A percentile compares a stretch with the other conserved stretches of the same genome.
These are phyloP conservation scores for Drosophila subobscura DNA, from an alignment of 1,140 invertebrate species.

Conservation along the genomic window DNA sequence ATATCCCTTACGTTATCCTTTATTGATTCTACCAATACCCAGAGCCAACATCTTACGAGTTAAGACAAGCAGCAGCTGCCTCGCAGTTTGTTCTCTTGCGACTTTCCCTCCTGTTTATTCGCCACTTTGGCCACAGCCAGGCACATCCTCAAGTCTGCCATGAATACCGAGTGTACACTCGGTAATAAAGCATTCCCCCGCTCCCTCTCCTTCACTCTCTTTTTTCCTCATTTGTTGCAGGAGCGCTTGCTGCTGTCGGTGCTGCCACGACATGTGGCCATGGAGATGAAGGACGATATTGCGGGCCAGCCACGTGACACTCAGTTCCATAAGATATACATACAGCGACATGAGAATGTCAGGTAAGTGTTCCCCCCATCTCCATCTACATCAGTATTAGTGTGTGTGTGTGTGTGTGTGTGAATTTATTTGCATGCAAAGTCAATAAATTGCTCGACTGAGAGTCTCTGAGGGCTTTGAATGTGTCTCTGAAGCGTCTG, in stretches of 20 bases:
- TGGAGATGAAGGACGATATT: slow-evolving; percentile 99
- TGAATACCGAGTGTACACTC: too few relatives aligned
- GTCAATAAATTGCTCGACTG: slow-evolving; percentile 72
- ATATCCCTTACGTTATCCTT: too few relatives aligned
- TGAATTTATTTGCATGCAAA: slow-evolving; percentile 77
- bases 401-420: slow-evolving; percentile 13
- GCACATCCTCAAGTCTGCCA: too few relatives aligned
- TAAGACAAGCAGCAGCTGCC: too few relatives aligned
- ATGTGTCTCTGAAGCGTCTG: slow-evolving; percentile 23
- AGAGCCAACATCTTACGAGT: too few relatives aligned
- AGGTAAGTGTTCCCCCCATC: slow-evolving; percentile 87
- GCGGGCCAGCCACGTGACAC: slow-evolving; percentile 94
- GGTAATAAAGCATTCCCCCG: too few relatives aligned
- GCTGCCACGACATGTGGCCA: slow-evolving; percentile 96
- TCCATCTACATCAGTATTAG: slow-evolving; percentile 6
- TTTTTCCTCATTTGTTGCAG: slow-evolving; percentile 84
- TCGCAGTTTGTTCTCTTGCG: too few relatives aligned
- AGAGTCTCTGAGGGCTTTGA: slow-evolving; percentile 27
- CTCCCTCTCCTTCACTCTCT: too few relatives aligned
- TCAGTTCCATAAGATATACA: slow-evolving; percentile 99
- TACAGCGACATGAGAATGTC: slow-evolving; percentile 97
- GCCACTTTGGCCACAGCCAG: too few relatives aligned
- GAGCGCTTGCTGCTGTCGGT: slow-evolving; percentile 96
- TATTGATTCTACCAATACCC: too few relatives aligned
- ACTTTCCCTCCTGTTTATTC: too few relatives aligned